Conservation (phyloP, 2,113 vertebrate genomes). For the Ophthalmotilapia sp. region DNA sequence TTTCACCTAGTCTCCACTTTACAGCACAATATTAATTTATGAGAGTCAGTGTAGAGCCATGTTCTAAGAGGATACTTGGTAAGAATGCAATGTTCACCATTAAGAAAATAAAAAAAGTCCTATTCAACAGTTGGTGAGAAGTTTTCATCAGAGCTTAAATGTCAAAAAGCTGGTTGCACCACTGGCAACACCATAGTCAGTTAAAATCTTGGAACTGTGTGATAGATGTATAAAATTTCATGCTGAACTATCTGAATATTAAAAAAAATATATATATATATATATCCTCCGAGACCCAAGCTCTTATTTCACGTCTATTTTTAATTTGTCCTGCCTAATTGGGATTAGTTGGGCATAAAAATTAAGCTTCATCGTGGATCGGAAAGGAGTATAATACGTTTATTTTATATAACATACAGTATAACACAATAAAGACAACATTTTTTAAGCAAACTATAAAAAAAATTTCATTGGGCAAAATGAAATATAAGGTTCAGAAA, state of each 20-base stretch:
- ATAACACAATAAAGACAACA: background rate
- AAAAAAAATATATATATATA: background rate
- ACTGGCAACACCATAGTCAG: background rate
- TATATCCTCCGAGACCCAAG: background rate
- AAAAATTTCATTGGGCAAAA: background rate
- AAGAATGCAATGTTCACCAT: background rate
- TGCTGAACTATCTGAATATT: background rate
- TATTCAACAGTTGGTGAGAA: background rate
- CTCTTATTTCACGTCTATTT: background rate
- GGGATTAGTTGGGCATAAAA: background rate
- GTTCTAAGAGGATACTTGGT: background rate
- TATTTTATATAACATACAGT: background rate
- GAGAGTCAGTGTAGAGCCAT: background rate
- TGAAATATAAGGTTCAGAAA: background rate
- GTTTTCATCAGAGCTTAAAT: background rate
- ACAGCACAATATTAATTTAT: background rate
- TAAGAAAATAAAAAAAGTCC: background rate
- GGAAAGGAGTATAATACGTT: fast-evolving
- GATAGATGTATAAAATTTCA: background rate
- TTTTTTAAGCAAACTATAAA: background rate
- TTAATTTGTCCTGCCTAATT: background rate
- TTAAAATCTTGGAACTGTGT: background rate
- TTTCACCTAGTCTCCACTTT: background rate
- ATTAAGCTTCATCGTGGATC: background rate
- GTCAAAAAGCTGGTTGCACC: background rate